Base-by-base conservation (phyloP, 2,797 vertebrate genomes). In the Dendrocincla fuliginosa region DNA sequence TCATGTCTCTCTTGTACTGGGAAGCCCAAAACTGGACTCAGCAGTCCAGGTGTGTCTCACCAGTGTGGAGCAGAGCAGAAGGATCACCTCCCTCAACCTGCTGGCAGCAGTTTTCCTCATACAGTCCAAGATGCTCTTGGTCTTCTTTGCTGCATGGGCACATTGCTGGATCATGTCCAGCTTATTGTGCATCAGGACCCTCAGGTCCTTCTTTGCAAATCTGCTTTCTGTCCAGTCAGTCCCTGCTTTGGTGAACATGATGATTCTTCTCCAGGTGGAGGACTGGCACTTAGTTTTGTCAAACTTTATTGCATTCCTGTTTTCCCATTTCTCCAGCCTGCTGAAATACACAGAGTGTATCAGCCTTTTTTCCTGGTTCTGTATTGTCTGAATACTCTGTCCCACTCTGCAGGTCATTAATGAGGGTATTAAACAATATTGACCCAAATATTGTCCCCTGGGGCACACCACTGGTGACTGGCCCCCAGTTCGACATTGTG, bases 401-500 rank as follows among this genome's bases (percentile, higher is more conserved):
- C n/a, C 24, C 50, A 57, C 20, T 19, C 42, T 39, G 24, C 57
- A 52, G 22, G 32, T 33, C 28, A 84, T 30, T 70, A 46, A 41
- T 47, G 65, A 57, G 37, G 52, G 8, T 53, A 47, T 71, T 41
- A 53, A 59, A 41, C 33, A 11, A 47, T 28, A 65, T 2, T 65
- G 24, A 39, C 6, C 14, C 13, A 20, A 19, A 7, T 30, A 24
- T 27, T 59, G 39, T 27, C 7, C 44, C 30, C 57, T 59, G 33
- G 17, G 57, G 15, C 39, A 35, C 0, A 0, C 15, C n/a, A 32
- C 12, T 41, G 20, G 30, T 78, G 39, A 57, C 11, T 79, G 55
- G 5, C 3, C 18, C 27, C 12, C 56, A n/a, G 50, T 11, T 73
- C 2, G 1, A 41, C 33, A 22, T 10, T 37, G 12, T 1, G 2